Evolutionary conservation across 2,113 vertebrate genomes (phyloP), one percentile per base, ranked within the genome.

Genomic region (Podarcis muralis): DNA sequence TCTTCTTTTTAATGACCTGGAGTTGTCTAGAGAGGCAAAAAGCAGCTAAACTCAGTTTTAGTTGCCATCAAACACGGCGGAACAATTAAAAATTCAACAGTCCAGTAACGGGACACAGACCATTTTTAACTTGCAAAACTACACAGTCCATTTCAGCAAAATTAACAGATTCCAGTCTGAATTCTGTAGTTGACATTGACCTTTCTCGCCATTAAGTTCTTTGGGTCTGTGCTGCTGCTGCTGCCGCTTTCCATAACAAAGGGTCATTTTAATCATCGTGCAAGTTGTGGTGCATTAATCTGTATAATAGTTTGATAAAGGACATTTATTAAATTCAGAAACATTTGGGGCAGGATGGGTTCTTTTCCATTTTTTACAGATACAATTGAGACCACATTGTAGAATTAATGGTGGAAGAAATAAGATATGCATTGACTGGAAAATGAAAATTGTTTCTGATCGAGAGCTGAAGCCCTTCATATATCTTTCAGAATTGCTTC

Each of bases 321-420:
- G 96, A 86, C 84, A 92, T 95, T 95, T 96, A 96, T 97, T 97
- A 96, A 74, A 96, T 96, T 97, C 96, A 94, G 91, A 94, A 96
- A 95, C 78, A 91, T 95, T 95, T 93, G 90, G 86, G 95, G 95
- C 94, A 95, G 91, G 91, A 94, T 95, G 92, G 91, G 93, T 93
- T 97, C 93, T 96, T 97, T 96, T 93, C 94, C 88, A 96, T 88
- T 96, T 96, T 96, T 96, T 96, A 81, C 91, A 87, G 77, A 91
- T 95, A 92, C 95, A 97, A 96, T 96, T 96, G 96, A 96, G 95
- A 96, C 93, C 91, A 93, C 91, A 92, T 92, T 96, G 95, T 92
- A 95, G 96, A 97, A 96, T 96, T 97, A 97, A 97, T 97, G 96
- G 93, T 95, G 97, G 95, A 96, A 97, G 93, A 97, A 97, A 97